Evolutionary conservation across 2,113 vertebrate species (phyloP), one percentile per base, ranked within the genome.

Genomic region (Choloepus hoffmanni): DNA sequence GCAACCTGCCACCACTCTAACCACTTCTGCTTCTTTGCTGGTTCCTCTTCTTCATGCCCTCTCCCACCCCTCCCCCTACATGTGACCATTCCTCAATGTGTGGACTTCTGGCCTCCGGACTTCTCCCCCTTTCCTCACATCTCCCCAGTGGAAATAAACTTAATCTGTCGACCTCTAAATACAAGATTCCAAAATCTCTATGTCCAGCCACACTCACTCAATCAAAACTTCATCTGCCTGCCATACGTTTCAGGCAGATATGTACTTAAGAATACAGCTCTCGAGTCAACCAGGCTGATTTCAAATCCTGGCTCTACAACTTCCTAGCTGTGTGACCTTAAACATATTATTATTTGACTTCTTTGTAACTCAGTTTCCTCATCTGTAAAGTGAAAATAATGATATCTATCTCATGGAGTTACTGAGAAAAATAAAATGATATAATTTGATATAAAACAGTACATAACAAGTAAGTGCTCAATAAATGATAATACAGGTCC

Each of bases 11-110:
- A 86, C n/a, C 58, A 92, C 14, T 81, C n/a, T 65, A 72, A 91
- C 86, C 89, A 93, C 95, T 94, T 95, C 86, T 81, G 79, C 45
- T 94, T 89, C 65, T 95, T 87, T 50, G 60, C 23, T 90, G 53
- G 81, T 94, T 94, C 95, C 95, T 96, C 62, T 86, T 96, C 65
- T 94, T 89, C 58, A 26, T 9, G 48, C 2, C 62, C 43, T 94
- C 55, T 78, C 53, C 36, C 50, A 77, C 2, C 65, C n/a, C n/a
- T 33, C 19, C 21, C 67, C 48, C 50, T 1, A 79, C 36, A 72
- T 2, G 21, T 91, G 82, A 85, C 65, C 33, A 40, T 60, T 82
- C 55, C 83, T 85, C 9, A 24, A 60, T 77, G 65, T 48, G 21
- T 43, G 40, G 11, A 92, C 72, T 62, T 97, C 33, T 26, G 11